Conservation (phyloP, 2,888 invertebrate genomes). For the Augiades crinisus region DNA sequence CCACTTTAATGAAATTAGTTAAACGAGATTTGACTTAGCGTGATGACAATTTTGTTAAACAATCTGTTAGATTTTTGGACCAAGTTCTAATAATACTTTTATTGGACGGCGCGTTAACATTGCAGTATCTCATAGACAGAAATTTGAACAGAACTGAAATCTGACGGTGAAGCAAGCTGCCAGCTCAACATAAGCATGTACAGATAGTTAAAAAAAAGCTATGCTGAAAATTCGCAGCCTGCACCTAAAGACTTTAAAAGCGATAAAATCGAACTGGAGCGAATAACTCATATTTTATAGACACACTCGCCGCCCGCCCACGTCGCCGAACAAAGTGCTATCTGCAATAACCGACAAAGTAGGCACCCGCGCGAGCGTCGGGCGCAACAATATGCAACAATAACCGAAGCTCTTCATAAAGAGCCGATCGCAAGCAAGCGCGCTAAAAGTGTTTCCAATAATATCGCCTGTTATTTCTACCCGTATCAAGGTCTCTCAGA, state of each 20-base stretch:
- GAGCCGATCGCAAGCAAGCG: not conserved
- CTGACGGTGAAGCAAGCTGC: too few species aligned
- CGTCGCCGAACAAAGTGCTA: slow-evolving; percentile 1
- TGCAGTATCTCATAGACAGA: too few species aligned
- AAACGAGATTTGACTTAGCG: too few species aligned
- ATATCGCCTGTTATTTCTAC: not conserved
- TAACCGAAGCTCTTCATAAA: not conserved
- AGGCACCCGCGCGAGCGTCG: not conserved
- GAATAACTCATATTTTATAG: slow-evolving; percentile 6
- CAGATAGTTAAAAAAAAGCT: not conserved
- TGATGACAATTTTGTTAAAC: too few species aligned
- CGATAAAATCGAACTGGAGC: slow-evolving; percentile 5
- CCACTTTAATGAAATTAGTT: too few species aligned
- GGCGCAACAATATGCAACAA: not conserved
- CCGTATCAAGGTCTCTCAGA: not conserved
- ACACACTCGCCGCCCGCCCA: not conserved
- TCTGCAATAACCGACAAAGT: not conserved
- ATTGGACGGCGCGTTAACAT: too few species aligned
- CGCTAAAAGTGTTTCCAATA: not conserved
- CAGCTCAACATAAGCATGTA: not conserved
- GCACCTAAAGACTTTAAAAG: not conserved
- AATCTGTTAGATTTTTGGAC: too few species aligned
- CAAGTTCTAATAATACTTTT: too few species aligned
- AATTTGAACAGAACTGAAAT: too few species aligned
- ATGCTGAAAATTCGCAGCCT: not conserved